Percentiles rank a stretch among this genome's conserved stretches.
phyloP scores from a whole-genome alignment of 2,113 vertebrate genomes.

The Oxygymnocypris stewartii region DNA sequence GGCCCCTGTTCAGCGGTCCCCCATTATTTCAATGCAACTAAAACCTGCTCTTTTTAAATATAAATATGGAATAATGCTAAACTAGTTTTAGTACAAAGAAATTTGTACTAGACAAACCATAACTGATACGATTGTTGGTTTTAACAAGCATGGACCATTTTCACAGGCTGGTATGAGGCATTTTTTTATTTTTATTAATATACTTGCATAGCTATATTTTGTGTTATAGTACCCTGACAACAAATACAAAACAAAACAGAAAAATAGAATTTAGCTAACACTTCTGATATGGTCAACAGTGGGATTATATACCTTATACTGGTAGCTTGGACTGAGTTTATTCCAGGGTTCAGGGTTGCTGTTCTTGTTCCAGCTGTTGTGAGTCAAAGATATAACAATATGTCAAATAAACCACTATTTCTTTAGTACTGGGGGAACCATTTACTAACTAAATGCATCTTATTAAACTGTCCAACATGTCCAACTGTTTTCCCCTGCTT shows the following conservation, averaged over 20 bases:
- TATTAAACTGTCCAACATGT: not conserved
- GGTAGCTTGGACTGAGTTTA: slow-evolving; percentile 84
- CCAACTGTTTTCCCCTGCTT: not conserved
- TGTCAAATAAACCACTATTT: not conserved
- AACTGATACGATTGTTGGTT: not conserved
- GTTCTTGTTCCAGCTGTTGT: slow-evolving; percentile 84
- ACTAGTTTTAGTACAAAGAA: no score
- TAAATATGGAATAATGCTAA: no score
- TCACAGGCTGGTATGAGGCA: no score
- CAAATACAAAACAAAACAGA: not conserved
- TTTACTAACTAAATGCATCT: not conserved
- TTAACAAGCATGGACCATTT: not conserved
- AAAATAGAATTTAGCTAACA: not conserved
- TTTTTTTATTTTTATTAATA: not conserved
- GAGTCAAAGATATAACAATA: not conserved
- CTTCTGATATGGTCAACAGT: not conserved
- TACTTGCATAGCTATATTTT: not conserved
- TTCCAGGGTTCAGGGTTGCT: slow-evolving; percentile 93
- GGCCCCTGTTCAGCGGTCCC: no score
- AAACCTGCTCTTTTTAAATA: no score
- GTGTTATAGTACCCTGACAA: not conserved
- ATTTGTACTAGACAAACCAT: no score
- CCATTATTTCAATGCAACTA: no score
- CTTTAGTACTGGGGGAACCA: not conserved
- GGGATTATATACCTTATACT: slow-evolving; percentile 83